Percentiles rank a stretch among this genome's conserved stretches.
phyloP scores from a whole-genome alignment of 2,797 vertebrate genomes.

The Siniperca obscura region DNA sequence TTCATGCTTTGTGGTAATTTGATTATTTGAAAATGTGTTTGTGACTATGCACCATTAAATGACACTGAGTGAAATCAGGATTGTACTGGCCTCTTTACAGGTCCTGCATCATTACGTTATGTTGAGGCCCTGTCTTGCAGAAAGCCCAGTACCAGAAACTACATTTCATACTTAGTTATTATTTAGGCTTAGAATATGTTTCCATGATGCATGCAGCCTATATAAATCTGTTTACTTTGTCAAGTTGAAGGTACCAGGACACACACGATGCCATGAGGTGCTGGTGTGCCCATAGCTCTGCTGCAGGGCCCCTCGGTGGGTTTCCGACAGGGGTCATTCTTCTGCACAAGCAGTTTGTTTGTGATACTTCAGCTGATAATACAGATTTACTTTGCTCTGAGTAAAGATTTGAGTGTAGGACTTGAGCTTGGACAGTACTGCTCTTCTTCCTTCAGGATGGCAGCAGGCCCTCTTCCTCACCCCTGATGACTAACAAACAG shows the following conservation, averaged over 20 bases:
- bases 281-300: no score
- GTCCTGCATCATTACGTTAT: background rate
- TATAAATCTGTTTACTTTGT: background rate
- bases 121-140: background rate
- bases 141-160: background rate
- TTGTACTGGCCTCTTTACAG: background rate
- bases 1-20: background rate
- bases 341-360: no score
- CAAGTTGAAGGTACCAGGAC: background rate
- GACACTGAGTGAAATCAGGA: fast-evolving
- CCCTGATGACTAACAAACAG: background rate
- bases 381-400: no score
- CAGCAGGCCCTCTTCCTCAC: background rate
- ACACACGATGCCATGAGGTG: background rate
- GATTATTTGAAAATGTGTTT: background rate
- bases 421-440: no score
- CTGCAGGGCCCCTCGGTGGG: background rate
- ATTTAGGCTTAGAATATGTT: background rate
- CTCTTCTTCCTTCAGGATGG: background rate
- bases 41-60: background rate
- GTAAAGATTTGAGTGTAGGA: no score
- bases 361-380: no score
- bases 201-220: background rate
- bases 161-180: background rate
- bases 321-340: background rate